These are phyloP conservation scores for Steatocranus sp. DNA, from an alignment of 2,797 vertebrate species.

Conservation along the genomic window DNA sequence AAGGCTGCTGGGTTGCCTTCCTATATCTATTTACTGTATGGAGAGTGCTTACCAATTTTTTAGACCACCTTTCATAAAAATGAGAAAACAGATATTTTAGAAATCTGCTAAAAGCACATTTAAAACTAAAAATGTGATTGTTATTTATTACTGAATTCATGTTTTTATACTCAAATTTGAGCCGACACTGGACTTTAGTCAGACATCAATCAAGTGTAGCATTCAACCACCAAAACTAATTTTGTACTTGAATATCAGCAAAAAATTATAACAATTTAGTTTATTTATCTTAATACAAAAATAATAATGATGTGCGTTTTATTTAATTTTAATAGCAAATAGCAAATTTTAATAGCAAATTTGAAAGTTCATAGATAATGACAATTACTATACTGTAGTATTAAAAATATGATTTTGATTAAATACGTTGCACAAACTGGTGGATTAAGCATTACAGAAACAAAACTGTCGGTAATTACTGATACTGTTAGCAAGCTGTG, in stretches of 20 bases:
- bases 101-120: not conserved
- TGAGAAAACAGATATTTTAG: not conserved
- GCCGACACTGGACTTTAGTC: fast-evolving
- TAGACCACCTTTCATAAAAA: not conserved
- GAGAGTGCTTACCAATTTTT: not conserved
- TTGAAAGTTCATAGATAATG: not conserved
- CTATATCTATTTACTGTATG: not conserved
- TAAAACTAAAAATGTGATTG: not conserved
- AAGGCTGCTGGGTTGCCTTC: not conserved
- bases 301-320: not conserved
- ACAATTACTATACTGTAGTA: not conserved
- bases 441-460: not conserved
- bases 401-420: not conserved
- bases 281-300: not conserved
- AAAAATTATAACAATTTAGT: not conserved
- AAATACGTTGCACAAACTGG: not conserved
- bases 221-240: not conserved
- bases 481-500: not conserved
- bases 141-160: not conserved
- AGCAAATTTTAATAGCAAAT: no score
- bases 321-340: not conserved
- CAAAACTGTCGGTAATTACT: not conserved
- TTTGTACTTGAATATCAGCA: not conserved
- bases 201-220: not conserved
- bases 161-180: not conserved